phyloP scores from a whole-genome alignment of 2,888 invertebrate species.

The Atrina japonica region DNA sequence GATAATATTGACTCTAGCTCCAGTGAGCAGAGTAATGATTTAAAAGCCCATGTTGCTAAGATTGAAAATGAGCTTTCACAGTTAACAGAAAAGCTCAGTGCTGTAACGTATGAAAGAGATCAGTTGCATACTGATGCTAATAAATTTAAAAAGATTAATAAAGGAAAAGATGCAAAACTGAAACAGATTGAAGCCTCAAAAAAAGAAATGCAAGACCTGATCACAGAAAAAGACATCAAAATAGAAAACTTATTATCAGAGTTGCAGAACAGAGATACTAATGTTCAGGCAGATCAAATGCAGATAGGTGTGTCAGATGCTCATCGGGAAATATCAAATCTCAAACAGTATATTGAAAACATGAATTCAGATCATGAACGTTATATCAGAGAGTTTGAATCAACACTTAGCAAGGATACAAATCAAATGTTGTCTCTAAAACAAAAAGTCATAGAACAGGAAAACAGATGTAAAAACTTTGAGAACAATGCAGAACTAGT shows the following conservation, averaged over 20 bases:
- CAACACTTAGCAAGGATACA: slow-evolving; percentile 15
- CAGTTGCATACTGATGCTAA: background rate
- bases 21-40: slow-evolving; percentile 8
- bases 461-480: slow-evolving; percentile 17
- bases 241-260: background rate
- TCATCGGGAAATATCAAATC: slow-evolving; percentile 13
- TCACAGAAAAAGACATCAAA: background rate
- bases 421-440: slow-evolving; percentile 24
- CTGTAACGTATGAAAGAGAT: too few relatives aligned
- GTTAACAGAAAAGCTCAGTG: background rate
- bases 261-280: background rate
- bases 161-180: slow-evolving; percentile 25
- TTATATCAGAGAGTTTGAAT: slow-evolving; percentile 20
- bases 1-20: too few relatives aligned
- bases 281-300: background rate
- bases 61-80: background rate
- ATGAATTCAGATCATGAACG: slow-evolving; percentile 16
- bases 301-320: slow-evolving; percentile 7
- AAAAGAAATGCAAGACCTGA: slow-evolving; percentile 5
- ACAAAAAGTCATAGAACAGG: slow-evolving; percentile 14
- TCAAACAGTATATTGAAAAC: slow-evolving; percentile 12
- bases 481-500: slow-evolving; percentile 3
- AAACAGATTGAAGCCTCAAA: slow-evolving; percentile 18
- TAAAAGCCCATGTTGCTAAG: background rate
- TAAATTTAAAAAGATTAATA: slow-evolving; percentile 19